These are phyloP conservation scores for Chrysolina americana DNA, from an alignment of 2,888 invertebrate species.

Conservation along the genomic window DNA sequence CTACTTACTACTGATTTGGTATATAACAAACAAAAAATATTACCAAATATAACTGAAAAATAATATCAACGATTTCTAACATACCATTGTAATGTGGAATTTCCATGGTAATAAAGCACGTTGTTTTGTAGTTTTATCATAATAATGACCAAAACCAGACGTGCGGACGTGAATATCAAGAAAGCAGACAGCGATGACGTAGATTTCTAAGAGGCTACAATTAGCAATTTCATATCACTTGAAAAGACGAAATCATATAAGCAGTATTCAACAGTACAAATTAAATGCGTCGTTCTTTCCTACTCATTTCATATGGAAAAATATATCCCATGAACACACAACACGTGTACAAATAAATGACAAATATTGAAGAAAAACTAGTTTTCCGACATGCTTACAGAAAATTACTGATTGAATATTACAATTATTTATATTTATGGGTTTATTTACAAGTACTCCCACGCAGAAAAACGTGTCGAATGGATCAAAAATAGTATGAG, in stretches of 20 bases:
- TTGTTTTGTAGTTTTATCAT: constrained; percentile 4
- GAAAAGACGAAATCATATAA: neutral
- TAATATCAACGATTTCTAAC: neutral
- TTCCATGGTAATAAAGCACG: neutral
- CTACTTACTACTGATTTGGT: too few species aligned
- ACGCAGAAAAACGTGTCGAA: too few species aligned
- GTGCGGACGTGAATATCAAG: constrained; percentile 2
- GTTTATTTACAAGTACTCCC: neutral
- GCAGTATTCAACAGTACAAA: neutral
- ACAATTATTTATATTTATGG: neutral
- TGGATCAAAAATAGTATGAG: too few species aligned
- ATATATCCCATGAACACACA: neutral
- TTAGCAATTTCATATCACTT: neutral
- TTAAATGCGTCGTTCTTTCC: neutral
- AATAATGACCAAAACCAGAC: constrained; percentile 13
- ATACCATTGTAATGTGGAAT: constrained; percentile 33
- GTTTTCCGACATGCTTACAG: neutral
- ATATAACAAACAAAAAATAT: too few species aligned
- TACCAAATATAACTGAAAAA: too few species aligned
- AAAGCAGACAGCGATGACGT: neutral
- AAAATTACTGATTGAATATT: neutral
- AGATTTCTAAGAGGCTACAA: neutral
- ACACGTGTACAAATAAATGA: neutral
- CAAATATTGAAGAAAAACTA: neutral
- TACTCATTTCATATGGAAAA: neutral